Evolutionary conservation across 2,113 vertebrate genomes (phyloP), one percentile per base, ranked within the genome.

Genomic region (Glareola pratincola): DNA sequence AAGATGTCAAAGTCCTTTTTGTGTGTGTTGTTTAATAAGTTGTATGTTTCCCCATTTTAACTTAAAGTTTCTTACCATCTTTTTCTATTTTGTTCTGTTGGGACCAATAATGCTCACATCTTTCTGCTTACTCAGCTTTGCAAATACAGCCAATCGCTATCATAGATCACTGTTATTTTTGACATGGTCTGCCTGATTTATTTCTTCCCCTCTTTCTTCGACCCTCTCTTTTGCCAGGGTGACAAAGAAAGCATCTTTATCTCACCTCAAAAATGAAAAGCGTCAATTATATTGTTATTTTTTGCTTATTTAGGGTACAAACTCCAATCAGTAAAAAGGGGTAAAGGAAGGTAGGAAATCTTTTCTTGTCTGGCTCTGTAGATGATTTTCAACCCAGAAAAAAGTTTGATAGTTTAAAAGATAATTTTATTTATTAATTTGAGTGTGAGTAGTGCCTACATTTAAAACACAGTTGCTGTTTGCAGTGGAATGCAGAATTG

Each of bases 61-160:
- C 37, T 68, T 54, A 45, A 34, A 5, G 26, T 12, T 48, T 60
- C 85, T 92, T 71, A 74, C 73, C 19, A 5, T 82, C 36, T 83
- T 75, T 88, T 92, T 91, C 77, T 62, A 0, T 83, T 92, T 92
- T 83, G 12, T 91, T 88, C 89, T 50, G 0, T 11, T 4, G 84
- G 71, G 84, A 87, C 45, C 80, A 68, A 22, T 92, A 82, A 64
- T 24, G 27, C 36, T 96, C 36, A 29, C 14, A 14, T 85, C 84
- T 91, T 87, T 92, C 73, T 94, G 92, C 95, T 92, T 89, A 75
- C 77, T 94, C 73, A 90, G 86, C 94, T 89, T 92, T 94, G 62
- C 60, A 95, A 78, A 86, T 64, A 53, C 57, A 78, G 91, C 73
- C 79, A 81, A 24, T 75, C 9, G 12, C 85, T 95, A 13, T 78